Conservation (phyloP, 2,888 invertebrate species). For the Scaptomyza polygonia region DNA sequence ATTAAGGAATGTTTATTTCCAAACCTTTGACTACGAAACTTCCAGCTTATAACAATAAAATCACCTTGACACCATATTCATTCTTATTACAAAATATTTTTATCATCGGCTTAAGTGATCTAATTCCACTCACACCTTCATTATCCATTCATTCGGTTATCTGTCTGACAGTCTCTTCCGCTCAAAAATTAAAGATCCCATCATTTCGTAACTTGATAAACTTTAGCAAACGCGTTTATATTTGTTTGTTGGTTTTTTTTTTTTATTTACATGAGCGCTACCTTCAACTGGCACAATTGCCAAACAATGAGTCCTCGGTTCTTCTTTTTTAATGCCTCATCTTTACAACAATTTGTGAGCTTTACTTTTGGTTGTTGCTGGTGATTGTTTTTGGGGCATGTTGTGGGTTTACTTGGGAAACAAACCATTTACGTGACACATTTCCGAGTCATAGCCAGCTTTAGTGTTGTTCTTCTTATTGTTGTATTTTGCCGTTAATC, state of each 20-base stretch:
- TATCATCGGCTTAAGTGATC: not conserved
- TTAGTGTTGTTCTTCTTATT: constrained; percentile 6
- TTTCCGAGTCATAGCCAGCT: constrained; percentile 39
- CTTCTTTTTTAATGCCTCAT: constrained; percentile 2
- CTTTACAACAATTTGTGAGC: constrained; percentile 56
- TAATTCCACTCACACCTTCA: not conserved
- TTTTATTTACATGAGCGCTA: constrained; percentile 31
- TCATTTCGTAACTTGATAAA: constrained; percentile 22
- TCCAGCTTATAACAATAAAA: too few relatives aligned
- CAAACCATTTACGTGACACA: constrained; percentile 74
- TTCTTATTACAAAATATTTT: not conserved
- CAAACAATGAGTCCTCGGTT: constrained; percentile 40
- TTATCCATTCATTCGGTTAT: constrained; percentile 7
- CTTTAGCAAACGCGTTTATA: constrained; percentile 10
- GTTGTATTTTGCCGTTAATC: constrained; percentile 70
- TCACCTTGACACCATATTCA: not conserved
- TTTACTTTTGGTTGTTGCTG: constrained; percentile 33
- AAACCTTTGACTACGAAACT: not conserved
- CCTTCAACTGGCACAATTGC: constrained; percentile 28
- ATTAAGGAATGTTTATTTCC: too few relatives aligned
- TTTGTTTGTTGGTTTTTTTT: constrained; percentile 3
- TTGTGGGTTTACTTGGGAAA: constrained; percentile 62
- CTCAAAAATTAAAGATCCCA: constrained; percentile 13
- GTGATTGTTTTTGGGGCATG: constrained; percentile 61
- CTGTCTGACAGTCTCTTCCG: constrained; percentile 30